Evolutionary conservation across 2,888 invertebrate genomes (phyloP).

Genomic region (Bibio marci): DNA sequence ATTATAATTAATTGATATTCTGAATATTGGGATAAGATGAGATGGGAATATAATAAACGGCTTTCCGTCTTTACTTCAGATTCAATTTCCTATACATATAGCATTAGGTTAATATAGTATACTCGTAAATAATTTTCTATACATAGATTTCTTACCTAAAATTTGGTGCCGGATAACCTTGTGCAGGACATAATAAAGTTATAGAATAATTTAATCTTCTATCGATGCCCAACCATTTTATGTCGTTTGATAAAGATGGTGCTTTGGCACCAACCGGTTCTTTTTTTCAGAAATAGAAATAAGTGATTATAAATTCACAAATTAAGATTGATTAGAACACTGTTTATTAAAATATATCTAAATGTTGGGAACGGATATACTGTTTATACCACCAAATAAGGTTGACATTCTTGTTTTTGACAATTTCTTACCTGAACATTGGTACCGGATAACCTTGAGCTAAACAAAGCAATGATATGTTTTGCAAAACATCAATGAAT

Average conservation of each 20-base stretch:
- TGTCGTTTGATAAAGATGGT: constrained; percentile 51
- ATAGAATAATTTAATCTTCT: constrained; percentile 13
- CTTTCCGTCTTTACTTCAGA: too few species aligned
- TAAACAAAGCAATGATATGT: constrained; percentile 48
- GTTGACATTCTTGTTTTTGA: too few species aligned
- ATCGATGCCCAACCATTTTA: constrained; percentile 45
- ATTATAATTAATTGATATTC: too few species aligned
- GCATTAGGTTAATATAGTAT: too few species aligned
- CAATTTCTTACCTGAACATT: constrained; percentile 42
- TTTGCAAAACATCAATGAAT: constrained; percentile 6
- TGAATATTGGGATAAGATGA: too few species aligned
- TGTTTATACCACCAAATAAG: too few species aligned
- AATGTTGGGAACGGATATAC: too few species aligned
- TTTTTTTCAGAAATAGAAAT: constrained; percentile 16
- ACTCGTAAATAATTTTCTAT: neutral
- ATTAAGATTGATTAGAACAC: too few species aligned
- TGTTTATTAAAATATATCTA: constrained; percentile 15
- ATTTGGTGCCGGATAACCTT: constrained; percentile 55
- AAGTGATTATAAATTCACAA: too few species aligned
- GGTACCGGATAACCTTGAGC: constrained; percentile 63
- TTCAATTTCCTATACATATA: too few species aligned
- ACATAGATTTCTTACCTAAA: constrained; percentile 41
- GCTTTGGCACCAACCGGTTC: constrained; percentile 54
- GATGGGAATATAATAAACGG: too few species aligned
- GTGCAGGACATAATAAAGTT: constrained; percentile 49